A percentile compares a stretch with the other conserved stretches of the same genome.
These are phyloP conservation scores for Drosophila demipolita DNA, from an alignment of 2,888 invertebrate species.

Conservation along the genomic window DNA sequence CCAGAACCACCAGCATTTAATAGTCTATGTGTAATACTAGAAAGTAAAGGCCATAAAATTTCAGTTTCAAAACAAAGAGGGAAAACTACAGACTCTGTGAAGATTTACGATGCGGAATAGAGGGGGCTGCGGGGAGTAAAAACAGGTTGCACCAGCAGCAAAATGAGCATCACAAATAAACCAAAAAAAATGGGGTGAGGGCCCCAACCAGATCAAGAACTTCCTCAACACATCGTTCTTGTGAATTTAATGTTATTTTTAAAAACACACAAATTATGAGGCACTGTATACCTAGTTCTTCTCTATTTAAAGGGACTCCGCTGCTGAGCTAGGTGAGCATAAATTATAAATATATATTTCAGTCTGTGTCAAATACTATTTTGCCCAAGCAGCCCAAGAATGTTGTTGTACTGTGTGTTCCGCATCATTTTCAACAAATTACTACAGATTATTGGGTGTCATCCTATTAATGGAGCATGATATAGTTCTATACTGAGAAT, in stretches of 20 bases:
- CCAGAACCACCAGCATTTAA: conserved; percentile 51
- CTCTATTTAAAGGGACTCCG: conserved; percentile 57
- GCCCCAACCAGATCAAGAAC: conserved; percentile 37
- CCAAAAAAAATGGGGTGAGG: conserved; percentile 41
- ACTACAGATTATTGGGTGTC: conserved; percentile 63
- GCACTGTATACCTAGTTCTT: conserved; percentile 35
- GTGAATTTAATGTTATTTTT: conserved; percentile 62
- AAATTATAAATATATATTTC: conserved; percentile 77
- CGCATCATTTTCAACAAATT: conserved; percentile 71
- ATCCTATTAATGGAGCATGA: conserved; percentile 59
- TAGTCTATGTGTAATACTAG: conserved; percentile 64
- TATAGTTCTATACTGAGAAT: conserved; percentile 4
- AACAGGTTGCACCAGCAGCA: conserved; percentile 65
- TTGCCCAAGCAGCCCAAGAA: conserved; percentile 68
- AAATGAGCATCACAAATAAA: conserved; percentile 56
- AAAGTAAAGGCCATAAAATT: conserved; percentile 64
- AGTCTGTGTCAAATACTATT: conserved; percentile 71
- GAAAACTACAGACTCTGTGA: conserved; percentile 30
- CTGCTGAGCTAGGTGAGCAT: conserved; percentile 63
- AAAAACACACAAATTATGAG: conserved; percentile 59
- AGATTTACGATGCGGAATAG: conserved; percentile 55
- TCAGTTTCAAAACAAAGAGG: conserved; percentile 45
- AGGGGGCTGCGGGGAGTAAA: conserved; percentile 8
- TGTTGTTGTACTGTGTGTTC: conserved; percentile 60
- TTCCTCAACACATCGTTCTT: conserved; percentile 53